A percentile compares a stretch with the other conserved stretches of the same genome.
These are phyloP conservation scores for Acanthoscelides obtectus DNA, from an alignment of 2,888 invertebrate genomes.

Conservation along the genomic window DNA sequence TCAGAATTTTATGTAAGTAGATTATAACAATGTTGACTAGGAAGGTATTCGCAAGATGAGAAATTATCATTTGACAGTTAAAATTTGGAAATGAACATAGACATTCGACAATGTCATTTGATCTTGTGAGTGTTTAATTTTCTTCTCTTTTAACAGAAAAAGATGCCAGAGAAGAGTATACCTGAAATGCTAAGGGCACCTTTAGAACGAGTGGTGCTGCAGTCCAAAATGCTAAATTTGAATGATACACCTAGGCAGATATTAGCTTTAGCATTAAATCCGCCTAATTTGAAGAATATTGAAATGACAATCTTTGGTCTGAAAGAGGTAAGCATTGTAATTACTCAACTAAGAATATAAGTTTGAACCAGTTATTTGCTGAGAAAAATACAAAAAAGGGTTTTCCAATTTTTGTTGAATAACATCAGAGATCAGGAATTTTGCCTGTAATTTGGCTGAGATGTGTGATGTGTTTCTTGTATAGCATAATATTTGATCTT, in stretches of 20 bases:
- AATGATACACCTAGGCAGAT: conserved; percentile 72
- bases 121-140: no score
- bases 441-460: no score
- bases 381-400: no score
- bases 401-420: no score
- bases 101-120: no score
- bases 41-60: background rate
- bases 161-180: conserved; percentile 52
- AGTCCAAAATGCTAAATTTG: conserved; percentile 77
- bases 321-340: conserved; percentile 63
- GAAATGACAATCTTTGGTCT: conserved; percentile 75
- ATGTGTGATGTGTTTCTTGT: no score
- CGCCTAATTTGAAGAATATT: conserved; percentile 80
- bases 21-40: background rate
- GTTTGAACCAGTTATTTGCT: no score
- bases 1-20: conserved; percentile 55
- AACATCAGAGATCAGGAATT: no score
- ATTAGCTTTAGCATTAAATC: conserved; percentile 78
- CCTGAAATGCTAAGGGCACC: conserved; percentile 82
- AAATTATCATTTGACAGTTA: background rate
- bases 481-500: no score
- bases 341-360: no score
- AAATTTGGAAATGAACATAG: no score
- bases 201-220: conserved; percentile 72
- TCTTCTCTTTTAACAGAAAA: conserved; percentile 38